Percentiles rank a stretch among this genome's conserved stretches.
phyloP scores from a whole-genome alignment of 2,888 invertebrate genomes.

The Drosophila paucipuncta region DNA sequence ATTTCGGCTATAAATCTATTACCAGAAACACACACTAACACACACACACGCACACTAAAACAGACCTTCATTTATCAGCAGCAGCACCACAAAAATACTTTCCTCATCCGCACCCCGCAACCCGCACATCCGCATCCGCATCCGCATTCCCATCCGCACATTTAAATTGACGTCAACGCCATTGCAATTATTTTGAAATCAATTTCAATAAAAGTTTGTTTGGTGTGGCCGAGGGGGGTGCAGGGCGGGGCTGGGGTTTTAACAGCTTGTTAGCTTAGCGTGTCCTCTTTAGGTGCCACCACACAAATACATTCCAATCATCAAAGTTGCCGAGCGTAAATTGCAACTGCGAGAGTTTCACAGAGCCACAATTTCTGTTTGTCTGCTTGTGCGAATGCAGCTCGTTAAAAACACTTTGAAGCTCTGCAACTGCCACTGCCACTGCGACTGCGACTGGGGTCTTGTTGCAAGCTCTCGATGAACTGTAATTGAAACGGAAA shows the following conservation, averaged over 20 bases:
- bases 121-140: neutral
- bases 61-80: conserved; percentile 44
- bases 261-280: conserved; percentile 75
- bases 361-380: conserved; percentile 22
- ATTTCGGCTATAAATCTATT: conserved; percentile 71
- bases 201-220: conserved; percentile 77
- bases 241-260: conserved; percentile 24
- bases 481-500: conserved; percentile 81
- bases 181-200: conserved; percentile 80
- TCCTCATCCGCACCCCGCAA: conserved; percentile 9
- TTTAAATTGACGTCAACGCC: conserved; percentile 75
- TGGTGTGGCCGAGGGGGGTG: neutral
- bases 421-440: neutral
- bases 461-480: conserved; percentile 73
- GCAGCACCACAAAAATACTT: conserved; percentile 22
- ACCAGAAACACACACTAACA: conserved; percentile 22
- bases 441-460: conserved; percentile 1
- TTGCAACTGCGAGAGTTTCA: conserved; percentile 26
- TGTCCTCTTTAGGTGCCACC: conserved; percentile 36
- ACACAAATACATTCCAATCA: conserved; percentile 37
- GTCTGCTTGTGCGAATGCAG: conserved; percentile 37
- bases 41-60: conserved; percentile 1
- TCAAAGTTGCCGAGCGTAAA: conserved; percentile 54
- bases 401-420: conserved; percentile 78
- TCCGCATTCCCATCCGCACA: conserved; percentile 31